Conservation (phyloP, 2,797 vertebrate species). For the Serranus cabrilla region DNA sequence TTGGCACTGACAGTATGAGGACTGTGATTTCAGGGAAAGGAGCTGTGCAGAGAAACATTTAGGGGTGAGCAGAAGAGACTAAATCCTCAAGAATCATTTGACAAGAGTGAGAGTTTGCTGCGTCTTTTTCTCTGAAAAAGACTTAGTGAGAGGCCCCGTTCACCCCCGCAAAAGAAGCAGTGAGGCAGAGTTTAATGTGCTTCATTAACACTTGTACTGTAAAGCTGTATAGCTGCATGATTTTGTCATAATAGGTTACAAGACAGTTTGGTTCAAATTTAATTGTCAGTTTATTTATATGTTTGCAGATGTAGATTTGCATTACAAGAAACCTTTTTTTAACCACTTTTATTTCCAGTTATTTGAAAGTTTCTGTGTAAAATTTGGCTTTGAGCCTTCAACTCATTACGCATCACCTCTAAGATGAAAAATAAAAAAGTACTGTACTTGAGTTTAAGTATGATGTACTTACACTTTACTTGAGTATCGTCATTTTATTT, state of each 20-base stretch:
- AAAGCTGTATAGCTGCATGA: neutral
- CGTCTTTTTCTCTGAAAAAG: constrained; percentile 38
- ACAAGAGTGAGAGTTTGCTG: constrained; percentile 47
- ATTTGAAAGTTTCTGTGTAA: neutral
- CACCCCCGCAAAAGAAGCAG: constrained; percentile 18
- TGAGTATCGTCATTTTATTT: no score
- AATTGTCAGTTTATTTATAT: neutral
- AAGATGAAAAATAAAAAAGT: no score
- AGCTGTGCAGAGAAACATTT: constrained; percentile 42
- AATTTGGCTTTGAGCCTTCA: neutral
- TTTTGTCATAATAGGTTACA: neutral
- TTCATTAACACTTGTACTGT: constrained; percentile 20
- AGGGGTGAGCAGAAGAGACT: constrained; percentile 38
- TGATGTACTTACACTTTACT: no score
- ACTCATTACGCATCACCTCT: neutral
- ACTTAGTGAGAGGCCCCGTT: constrained; percentile 38
- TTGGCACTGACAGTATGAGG: constrained; percentile 46
- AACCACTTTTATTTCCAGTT: neutral
- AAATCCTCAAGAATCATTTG: constrained; percentile 37
- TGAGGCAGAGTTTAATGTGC: constrained; percentile 27
- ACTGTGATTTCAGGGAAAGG: constrained; percentile 48
- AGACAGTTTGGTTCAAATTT: neutral
- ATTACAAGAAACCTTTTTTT: neutral
- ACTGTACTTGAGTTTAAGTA: no score
- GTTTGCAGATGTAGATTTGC: neutral